Percentiles rank a stretch among this genome's conserved stretches.
phyloP scores from a whole-genome alignment of 2,888 invertebrate genomes.

The Drepanosiphum platanoidis region DNA sequence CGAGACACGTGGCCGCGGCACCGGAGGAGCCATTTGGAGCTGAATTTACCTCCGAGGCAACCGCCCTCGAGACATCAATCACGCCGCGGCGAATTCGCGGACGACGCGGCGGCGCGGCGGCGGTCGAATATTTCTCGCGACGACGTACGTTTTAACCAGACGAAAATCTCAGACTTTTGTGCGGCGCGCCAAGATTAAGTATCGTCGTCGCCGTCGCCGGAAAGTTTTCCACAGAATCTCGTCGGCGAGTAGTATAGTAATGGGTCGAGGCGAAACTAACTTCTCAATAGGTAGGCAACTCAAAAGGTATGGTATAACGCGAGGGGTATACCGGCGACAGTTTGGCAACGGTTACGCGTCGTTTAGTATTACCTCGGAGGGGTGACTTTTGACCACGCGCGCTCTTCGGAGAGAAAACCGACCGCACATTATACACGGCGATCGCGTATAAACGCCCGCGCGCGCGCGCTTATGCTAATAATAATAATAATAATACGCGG shows the following conservation, averaged over 20 bases:
- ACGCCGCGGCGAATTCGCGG: no score
- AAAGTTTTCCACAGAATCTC: conserved; percentile 37
- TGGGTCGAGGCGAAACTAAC: conserved; percentile 40
- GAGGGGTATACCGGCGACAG: conserved; percentile 22
- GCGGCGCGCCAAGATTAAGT: conserved; percentile 30
- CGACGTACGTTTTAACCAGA: neutral
- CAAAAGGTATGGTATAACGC: conserved; percentile 18
- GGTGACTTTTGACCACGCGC: conserved; percentile 43
- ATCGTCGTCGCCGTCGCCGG: conserved; percentile 4
- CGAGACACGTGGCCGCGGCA: no score
- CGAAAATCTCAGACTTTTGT: conserved; percentile 9
- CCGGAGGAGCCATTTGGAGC: no score
- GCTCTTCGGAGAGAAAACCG: neutral
- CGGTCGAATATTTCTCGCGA: neutral
- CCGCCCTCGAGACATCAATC: no score
- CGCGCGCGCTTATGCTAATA: neutral
- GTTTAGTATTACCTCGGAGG: conserved; percentile 32
- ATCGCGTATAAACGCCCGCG: neutral
- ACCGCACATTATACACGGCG: no score
- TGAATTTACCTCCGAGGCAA: no score
- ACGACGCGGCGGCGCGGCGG: no score
- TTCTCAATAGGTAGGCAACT: conserved; percentile 48
- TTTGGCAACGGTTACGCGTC: conserved; percentile 45
- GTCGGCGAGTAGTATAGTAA: neutral
- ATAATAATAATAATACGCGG: no score